These are phyloP conservation scores for Chymomyza amoena DNA, from an alignment of 2,888 invertebrate species.

Conservation along the genomic window DNA sequence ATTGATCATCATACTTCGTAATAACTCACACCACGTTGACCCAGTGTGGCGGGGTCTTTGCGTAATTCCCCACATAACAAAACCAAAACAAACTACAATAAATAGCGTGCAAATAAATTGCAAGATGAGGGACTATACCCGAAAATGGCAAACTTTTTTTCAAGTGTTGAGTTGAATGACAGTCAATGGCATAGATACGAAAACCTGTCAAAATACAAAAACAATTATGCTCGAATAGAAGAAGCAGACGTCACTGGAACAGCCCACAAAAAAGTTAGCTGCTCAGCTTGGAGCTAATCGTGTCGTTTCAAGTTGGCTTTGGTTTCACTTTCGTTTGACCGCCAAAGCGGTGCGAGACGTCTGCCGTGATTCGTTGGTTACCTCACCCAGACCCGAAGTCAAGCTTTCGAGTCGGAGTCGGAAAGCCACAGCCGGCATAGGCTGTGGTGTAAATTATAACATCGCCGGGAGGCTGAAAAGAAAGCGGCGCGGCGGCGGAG, in stretches of 20 bases:
- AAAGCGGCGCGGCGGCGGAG: constrained; percentile 36
- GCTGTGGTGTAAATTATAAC: constrained; percentile 50
- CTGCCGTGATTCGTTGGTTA: constrained; percentile 35
- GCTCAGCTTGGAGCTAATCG: neutral
- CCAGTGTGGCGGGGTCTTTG: constrained; percentile 43
- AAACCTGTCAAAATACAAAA: constrained; percentile 8
- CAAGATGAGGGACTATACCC: constrained; percentile 1
- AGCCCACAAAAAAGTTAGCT: constrained; percentile 41
- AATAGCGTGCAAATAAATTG: constrained; percentile 38
- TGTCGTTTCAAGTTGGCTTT: constrained; percentile 1
- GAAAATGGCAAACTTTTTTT: constrained; percentile 22
- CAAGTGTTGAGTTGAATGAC: constrained; percentile 43
- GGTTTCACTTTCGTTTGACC: constrained; percentile 64
- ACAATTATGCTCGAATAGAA: constrained; percentile 4
- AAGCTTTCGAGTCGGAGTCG: constrained; percentile 25
- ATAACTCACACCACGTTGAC: constrained; percentile 16
- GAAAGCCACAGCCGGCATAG: constrained; percentile 23
- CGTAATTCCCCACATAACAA: constrained; percentile 42
- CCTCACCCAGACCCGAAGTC: constrained; percentile 38
- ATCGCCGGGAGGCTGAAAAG: constrained; percentile 34
- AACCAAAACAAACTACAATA: constrained; percentile 15
- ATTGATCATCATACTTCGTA: constrained; percentile 32
- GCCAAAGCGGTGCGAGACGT: constrained; percentile 44
- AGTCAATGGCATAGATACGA: constrained; percentile 63
- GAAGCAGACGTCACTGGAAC: constrained; percentile 32